Evolutionary conservation across 1,140 invertebrate species (phyloP), one percentile per base, ranked within the genome.

Genomic region (Zaprionus africanus): DNA sequence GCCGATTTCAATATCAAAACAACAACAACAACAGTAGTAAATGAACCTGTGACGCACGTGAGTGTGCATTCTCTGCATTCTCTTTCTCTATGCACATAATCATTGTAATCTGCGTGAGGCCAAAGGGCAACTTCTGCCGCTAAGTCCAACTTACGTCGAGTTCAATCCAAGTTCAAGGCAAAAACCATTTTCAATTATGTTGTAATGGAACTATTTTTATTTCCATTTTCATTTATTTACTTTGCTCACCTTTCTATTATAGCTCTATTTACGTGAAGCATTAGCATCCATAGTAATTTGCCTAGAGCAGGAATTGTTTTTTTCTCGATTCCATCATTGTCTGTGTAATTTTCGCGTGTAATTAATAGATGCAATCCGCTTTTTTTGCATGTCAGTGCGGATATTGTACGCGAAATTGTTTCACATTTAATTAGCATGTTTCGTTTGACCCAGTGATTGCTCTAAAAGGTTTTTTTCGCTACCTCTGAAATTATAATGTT

Each of bases 101-200:
- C 46, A 13, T 19, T 24, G 46, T 24, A 56, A 17, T 46, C 41
- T 46, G 41, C 41, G 41, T 17, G 63, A 84, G 80, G 81, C 61
- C 81, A 77, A 87, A 83, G 80, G 82, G 80, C 83, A 76, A 59
- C 51, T 75, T 53, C 67, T 60, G 54, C 62, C 59, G 56, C 46
- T 46, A 56, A 61, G 51, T 12, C 7, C 63, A 41, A 71, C 36
- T 22, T 60, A 56, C 64, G 63, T 54, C 26, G 64, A 64, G 64
- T 67, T 61, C 76, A 61, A 54, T 74, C 58, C 84, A 88, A 88
- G 84, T 88, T 88, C 84, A 88, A 70, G 84, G 84, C 75, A 68
- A 90, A 84, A 84, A 59, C 78, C 79, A 90, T 90, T 81, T 81
- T 67, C 73, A 67, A 73, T 83, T 78, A 75, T 76, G 56, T 38